Evolutionary conservation across 2,888 invertebrate species (phyloP).

Genomic region (Neria commutata): DNA sequence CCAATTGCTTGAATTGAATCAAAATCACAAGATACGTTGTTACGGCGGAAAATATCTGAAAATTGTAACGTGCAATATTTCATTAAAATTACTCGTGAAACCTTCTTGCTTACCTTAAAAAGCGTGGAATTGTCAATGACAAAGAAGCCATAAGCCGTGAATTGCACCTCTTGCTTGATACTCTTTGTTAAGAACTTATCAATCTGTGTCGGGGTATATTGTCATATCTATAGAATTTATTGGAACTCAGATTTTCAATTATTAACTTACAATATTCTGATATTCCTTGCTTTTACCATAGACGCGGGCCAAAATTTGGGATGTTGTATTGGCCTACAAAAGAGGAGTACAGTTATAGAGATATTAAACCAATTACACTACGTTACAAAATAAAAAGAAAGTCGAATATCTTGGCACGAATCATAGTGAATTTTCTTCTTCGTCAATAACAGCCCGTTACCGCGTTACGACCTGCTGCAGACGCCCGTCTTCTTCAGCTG

Average conservation of each 20-base stretch:
- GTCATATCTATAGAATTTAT: neutral
- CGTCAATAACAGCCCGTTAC: too few species aligned
- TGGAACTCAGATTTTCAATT: neutral
- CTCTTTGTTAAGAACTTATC: slow-evolving; percentile 60
- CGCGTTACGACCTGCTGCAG: too few species aligned
- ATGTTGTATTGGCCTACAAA: slow-evolving; percentile 57
- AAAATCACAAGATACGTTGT: slow-evolving; percentile 60
- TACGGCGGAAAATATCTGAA: slow-evolving; percentile 59
- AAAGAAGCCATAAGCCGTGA: slow-evolving; percentile 61
- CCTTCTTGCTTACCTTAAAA: slow-evolving; percentile 53
- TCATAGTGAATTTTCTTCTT: too few species aligned
- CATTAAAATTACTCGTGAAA: too few species aligned
- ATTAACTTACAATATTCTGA: slow-evolving; percentile 53
- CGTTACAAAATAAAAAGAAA: too few species aligned
- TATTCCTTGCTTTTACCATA: slow-evolving; percentile 55
- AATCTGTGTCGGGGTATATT: slow-evolving; percentile 38
- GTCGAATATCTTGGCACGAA: too few species aligned
- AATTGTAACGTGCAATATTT: too few species aligned
- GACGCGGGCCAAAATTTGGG: slow-evolving; percentile 55
- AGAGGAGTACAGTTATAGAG: too few species aligned
- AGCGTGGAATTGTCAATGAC: slow-evolving; percentile 59
- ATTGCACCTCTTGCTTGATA: slow-evolving; percentile 58
- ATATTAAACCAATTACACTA: too few species aligned
- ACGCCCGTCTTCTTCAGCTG: too few species aligned
- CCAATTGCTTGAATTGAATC: slow-evolving; percentile 60